These are phyloP conservation scores for Sciurus carolinensis DNA, from an alignment of 2,797 vertebrate genomes.

Conservation along the genomic window DNA sequence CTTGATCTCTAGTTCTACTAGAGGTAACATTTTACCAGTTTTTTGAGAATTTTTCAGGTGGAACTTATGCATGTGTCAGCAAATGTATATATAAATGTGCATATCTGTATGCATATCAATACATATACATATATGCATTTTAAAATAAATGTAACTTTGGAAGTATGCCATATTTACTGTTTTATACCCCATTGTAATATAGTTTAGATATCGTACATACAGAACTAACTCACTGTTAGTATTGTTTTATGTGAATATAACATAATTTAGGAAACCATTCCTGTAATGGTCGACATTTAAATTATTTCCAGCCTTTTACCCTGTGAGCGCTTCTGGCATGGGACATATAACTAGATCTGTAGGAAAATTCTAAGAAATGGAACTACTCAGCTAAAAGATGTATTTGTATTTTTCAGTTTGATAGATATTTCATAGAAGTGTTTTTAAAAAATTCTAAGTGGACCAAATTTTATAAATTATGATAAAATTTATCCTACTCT, in stretches of 20 bases:
- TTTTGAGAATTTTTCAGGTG: constrained; percentile 51
- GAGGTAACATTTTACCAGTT: constrained; percentile 26
- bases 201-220: constrained; percentile 48
- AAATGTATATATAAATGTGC: constrained; percentile 12
- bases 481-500: not conserved
- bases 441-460: constrained; percentile 56
- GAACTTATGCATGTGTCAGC: constrained; percentile 18
- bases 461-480: constrained; percentile 55
- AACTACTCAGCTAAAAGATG: not conserved
- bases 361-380: constrained; percentile 27
- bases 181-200: not conserved
- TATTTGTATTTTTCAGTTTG: constrained; percentile 21
- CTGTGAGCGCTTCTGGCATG: not conserved
- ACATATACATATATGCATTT: constrained; percentile 14
- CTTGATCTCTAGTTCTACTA: not conserved
- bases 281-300: not conserved
- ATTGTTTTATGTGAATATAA: constrained; percentile 32
- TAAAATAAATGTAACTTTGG: not conserved
- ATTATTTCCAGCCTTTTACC: constrained; percentile 16
- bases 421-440: constrained; percentile 31
- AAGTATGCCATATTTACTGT: not conserved
- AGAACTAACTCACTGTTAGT: constrained; percentile 42
- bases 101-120: not conserved
- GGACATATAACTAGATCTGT: not conserved
- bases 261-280: not conserved